These are phyloP conservation scores for Nudaria mundana DNA, from an alignment of 2,888 invertebrate genomes.

Conservation along the genomic window DNA sequence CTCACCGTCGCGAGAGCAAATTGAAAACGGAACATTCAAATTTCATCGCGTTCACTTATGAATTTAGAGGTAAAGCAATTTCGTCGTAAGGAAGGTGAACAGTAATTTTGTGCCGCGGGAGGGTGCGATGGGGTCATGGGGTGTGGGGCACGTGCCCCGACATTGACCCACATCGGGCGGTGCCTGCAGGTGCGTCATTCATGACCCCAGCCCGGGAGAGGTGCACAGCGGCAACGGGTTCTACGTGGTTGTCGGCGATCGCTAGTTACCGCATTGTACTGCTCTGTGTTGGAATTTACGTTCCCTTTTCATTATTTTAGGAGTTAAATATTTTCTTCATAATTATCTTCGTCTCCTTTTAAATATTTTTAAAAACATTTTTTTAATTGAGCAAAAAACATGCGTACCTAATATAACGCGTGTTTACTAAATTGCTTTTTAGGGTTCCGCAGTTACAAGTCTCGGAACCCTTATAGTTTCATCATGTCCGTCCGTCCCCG, in stretches of 20 bases:
- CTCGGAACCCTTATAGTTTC: no score
- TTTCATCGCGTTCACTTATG: constrained; percentile 35
- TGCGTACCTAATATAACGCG: no score
- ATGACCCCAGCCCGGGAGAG: constrained; percentile 29
- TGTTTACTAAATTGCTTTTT: no score
- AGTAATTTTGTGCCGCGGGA: constrained; percentile 15
- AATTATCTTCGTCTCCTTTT: no score
- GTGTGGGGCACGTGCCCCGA: no score
- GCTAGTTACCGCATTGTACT: constrained; percentile 32
- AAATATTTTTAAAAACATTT: no score
- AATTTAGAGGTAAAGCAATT: constrained; percentile 42
- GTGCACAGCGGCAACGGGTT: constrained; percentile 3
- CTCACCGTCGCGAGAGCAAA: constrained; percentile 17
- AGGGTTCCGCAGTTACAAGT: no score
- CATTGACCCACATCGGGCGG: constrained; percentile 61
- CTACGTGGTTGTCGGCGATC: constrained; percentile 32
- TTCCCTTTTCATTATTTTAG: no score
- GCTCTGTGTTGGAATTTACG: constrained; percentile 32
- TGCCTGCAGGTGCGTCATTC: constrained; percentile 59
- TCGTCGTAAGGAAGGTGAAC: constrained; percentile 22
- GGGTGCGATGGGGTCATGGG: constrained; percentile 13
- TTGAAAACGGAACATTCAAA: constrained; percentile 40
- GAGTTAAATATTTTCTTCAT: no score
- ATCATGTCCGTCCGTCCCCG: no score
- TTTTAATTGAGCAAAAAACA: no score